Conservation (phyloP, 1,140 invertebrate species). For the Drosophila melanica region DNA sequence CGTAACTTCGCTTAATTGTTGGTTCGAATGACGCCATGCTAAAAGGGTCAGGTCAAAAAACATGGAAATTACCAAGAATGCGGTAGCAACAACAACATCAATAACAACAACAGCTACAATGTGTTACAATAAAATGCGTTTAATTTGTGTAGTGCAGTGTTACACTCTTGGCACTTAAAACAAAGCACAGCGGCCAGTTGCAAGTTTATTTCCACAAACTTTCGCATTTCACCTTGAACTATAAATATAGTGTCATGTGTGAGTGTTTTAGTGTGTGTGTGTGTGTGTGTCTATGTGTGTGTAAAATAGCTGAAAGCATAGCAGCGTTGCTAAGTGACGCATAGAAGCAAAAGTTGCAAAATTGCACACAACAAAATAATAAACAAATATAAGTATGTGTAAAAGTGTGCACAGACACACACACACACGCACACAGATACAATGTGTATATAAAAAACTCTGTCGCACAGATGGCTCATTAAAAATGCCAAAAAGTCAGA, state of each 20-base stretch:
- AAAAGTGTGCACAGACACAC: not conserved
- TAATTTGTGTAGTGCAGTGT: conserved; percentile 33
- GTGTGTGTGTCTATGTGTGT: not conserved
- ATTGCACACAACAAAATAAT: conserved; percentile 31
- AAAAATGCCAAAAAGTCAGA: conserved; percentile 78
- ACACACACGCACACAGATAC: conserved; percentile 2
- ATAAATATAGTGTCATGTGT: conserved; percentile 49
- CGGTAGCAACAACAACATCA: conserved; percentile 11
- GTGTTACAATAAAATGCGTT: conserved; percentile 13
- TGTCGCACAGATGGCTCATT: conserved; percentile 58
- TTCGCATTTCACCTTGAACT: conserved; percentile 80
- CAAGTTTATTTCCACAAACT: conserved; percentile 61
- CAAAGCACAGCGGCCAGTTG: conserved; percentile 37
- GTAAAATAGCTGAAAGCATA: conserved; percentile 27
- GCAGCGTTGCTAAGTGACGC: conserved; percentile 49
- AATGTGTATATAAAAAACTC: conserved; percentile 42
- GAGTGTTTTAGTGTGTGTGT: not conserved
- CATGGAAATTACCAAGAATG: conserved; percentile 8
- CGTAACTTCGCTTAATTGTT: conserved; percentile 6
- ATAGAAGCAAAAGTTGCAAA: conserved; percentile 64
- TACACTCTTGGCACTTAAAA: conserved; percentile 16
- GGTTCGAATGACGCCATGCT: conserved; percentile 15
- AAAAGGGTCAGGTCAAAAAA: conserved; percentile 36
- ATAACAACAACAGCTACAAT: conserved; percentile 18
- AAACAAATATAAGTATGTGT: conserved; percentile 15